phyloP scores from a whole-genome alignment of 2,113 vertebrate species.

The Rhabdornis inornatus region DNA sequence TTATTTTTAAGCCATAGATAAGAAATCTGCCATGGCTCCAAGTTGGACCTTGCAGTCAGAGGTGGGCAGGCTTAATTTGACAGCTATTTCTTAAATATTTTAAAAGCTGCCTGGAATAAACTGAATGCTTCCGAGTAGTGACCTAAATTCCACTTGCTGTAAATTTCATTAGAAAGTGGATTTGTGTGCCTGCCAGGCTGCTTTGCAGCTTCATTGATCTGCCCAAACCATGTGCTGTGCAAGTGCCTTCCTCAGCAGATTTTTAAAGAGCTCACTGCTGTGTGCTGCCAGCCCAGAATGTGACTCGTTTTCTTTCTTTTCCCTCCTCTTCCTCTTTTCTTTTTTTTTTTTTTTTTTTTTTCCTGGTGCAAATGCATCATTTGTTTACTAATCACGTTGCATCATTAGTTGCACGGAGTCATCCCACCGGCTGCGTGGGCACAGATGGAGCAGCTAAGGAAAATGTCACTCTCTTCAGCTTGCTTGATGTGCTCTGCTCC shows the following conservation, averaged over 20 bases:
- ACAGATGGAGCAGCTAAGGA: neutral
- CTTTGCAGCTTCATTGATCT: constrained; percentile 52
- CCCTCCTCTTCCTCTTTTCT: neutral
- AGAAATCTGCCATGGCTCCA: neutral
- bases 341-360: neutral
- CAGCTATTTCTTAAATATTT: constrained; percentile 64
- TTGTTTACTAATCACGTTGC: neutral
- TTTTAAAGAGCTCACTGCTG: constrained; percentile 6
- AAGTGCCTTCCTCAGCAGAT: constrained; percentile 58
- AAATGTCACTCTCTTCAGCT: neutral
- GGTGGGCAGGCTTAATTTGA: constrained; percentile 33
- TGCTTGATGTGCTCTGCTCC: neutral
- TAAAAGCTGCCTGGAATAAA: constrained; percentile 64
- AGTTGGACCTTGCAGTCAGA: neutral
- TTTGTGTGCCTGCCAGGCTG: constrained; percentile 58
- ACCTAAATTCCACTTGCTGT: constrained; percentile 67
- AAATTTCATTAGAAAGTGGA: constrained; percentile 68
- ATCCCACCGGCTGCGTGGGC: neutral
- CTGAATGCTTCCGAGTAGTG: constrained; percentile 58
- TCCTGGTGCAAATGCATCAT: neutral
- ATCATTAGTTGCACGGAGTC: neutral
- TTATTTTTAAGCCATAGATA: neutral
- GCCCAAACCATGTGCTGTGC: constrained; percentile 19
- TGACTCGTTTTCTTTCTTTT: neutral
- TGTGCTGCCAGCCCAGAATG: neutral